Evolutionary conservation across 2,888 invertebrate species (phyloP).

Genomic region (Oxystoma pomonae): DNA sequence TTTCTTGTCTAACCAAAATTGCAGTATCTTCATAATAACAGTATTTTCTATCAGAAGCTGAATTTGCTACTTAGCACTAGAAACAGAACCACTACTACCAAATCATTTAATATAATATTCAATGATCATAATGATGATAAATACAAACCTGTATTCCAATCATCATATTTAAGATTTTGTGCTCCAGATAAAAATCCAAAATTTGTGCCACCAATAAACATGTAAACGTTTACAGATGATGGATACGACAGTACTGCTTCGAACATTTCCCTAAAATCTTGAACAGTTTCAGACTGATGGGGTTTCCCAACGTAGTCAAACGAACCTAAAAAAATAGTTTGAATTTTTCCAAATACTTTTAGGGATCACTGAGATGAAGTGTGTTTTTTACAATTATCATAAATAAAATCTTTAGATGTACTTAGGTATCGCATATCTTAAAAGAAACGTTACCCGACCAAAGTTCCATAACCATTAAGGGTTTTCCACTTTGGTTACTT

Average conservation of each 20-base stretch:
- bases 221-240: conserved; percentile 75
- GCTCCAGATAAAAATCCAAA: conserved; percentile 59
- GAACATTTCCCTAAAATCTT: conserved; percentile 31
- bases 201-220: conserved; percentile 89
- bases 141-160: conserved; percentile 17
- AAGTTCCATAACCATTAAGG: conserved; percentile 56
- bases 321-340: conserved; percentile 46
- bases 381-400: too few species aligned
- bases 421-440: too few species aligned
- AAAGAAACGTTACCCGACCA: conserved; percentile 47
- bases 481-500: conserved; percentile 49
- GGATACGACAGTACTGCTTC: conserved; percentile 37
- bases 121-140: too few species aligned
- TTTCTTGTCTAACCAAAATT: too few species aligned
- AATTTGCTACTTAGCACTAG: too few species aligned
- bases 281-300: conserved; percentile 33
- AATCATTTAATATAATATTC: too few species aligned
- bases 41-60: too few species aligned
- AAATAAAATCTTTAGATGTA: too few species aligned
- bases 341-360: too few species aligned
- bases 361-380: too few species aligned
- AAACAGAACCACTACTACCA: too few species aligned
- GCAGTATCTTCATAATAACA: too few species aligned
- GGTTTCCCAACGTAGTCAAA: conserved; percentile 55
- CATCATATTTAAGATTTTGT: conserved; percentile 27